Percentiles rank a stretch among this genome's conserved stretches.
These are phyloP conservation scores for Schizotus pectinicornis DNA, from an alignment of 2,888 invertebrate genomes.

Conservation along the genomic window DNA sequence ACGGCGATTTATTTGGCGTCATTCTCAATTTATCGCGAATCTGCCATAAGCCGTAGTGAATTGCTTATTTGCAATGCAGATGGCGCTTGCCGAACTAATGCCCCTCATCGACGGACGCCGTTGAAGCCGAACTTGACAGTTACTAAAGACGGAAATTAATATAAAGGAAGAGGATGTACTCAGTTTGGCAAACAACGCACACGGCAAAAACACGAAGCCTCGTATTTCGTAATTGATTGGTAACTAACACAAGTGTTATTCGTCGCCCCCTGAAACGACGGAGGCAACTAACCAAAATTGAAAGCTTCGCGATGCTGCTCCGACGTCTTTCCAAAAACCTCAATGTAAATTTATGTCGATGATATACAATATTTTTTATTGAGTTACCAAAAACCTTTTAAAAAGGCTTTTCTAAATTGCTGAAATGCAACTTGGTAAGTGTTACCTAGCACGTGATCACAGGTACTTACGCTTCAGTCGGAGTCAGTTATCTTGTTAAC, in stretches of 20 bases:
- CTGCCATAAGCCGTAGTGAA: constrained; percentile 48
- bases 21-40: constrained; percentile 52
- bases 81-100: constrained; percentile 43
- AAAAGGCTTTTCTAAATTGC: background rate
- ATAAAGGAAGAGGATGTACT: constrained; percentile 37
- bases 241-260: background rate
- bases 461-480: too few relatives aligned
- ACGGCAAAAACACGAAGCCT: constrained; percentile 17
- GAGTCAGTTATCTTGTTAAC: too few relatives aligned
- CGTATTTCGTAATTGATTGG: constrained; percentile 24
- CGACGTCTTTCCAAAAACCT: too few relatives aligned
- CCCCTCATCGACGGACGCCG: constrained; percentile 39
- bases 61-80: constrained; percentile 56
- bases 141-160: constrained; percentile 53
- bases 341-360: too few relatives aligned
- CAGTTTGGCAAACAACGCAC: constrained; percentile 20
- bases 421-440: background rate
- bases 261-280: too few relatives aligned
- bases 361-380: too few relatives aligned
- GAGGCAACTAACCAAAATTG: too few relatives aligned
- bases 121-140: constrained; percentile 49
- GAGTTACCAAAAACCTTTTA: too few relatives aligned
- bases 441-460: too few relatives aligned
- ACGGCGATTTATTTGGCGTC: constrained; percentile 46
- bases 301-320: too few relatives aligned